These are phyloP conservation scores for Netta rufina DNA, from an alignment of 2,797 vertebrate genomes.

Conservation along the genomic window DNA sequence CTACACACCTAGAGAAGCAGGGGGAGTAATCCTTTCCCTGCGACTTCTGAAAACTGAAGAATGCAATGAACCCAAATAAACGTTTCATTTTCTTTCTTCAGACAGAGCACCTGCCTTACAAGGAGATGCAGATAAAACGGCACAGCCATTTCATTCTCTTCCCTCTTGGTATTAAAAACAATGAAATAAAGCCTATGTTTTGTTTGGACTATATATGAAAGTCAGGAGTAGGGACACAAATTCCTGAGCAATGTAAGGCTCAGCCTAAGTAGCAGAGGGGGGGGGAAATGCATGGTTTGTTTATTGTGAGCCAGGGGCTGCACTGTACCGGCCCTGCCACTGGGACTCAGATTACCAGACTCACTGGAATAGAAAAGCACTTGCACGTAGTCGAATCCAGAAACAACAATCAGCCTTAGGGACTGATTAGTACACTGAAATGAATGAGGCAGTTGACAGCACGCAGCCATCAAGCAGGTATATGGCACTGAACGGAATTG, in stretches of 20 bases:
- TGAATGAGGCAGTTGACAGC: conserved; percentile 14
- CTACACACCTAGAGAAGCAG: conserved; percentile 57
- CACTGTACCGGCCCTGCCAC: not conserved
- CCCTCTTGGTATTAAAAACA: not conserved
- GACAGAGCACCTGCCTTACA: not conserved
- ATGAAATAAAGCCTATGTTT: not conserved
- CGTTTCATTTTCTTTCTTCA: conserved; percentile 27
- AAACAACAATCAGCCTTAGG: conserved; percentile 28
- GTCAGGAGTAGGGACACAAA: not conserved
- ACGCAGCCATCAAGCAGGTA: not conserved
- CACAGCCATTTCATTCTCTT: conserved; percentile 37
- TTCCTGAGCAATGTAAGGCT: not conserved
- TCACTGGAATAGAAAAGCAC: conserved; percentile 28
- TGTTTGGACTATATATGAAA: not conserved
- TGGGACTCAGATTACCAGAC: not conserved
- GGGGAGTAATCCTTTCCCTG: conserved; percentile 51
- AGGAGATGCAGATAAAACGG: not conserved
- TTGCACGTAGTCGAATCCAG: conserved; percentile 15
- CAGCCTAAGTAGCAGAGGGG: not conserved
- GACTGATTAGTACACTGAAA: conserved; percentile 16
- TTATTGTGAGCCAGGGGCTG: not conserved
- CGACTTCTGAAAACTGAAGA: conserved; percentile 16
- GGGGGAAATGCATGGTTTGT: not conserved
- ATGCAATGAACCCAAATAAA: conserved; percentile 28
- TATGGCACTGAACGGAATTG: not conserved